phyloP scores from a whole-genome alignment of 2,113 vertebrate genomes.

The Orthonyx spaldingii region DNA sequence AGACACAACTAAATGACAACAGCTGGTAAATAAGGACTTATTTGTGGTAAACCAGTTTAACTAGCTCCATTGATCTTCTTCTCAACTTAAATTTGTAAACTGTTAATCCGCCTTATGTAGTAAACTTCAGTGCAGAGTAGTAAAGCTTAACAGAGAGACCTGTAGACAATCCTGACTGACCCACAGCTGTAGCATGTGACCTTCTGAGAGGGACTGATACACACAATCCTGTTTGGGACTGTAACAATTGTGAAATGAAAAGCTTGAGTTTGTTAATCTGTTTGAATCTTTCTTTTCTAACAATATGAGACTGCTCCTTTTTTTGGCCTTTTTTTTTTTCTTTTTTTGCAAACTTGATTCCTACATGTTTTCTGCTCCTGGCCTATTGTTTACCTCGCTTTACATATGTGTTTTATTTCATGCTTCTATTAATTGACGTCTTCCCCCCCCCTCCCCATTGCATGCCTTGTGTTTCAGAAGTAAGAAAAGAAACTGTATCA shows the following conservation, averaged over 20 bases:
- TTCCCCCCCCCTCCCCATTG: neutral
- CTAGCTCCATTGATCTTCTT: neutral
- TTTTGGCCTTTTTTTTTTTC: too few species aligned
- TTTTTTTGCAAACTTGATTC: neutral
- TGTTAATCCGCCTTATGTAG: neutral
- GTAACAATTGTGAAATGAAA: neutral
- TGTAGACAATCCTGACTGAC: neutral
- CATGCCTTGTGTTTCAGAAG: constrained; percentile 39
- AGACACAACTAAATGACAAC: neutral
- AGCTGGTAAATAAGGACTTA: neutral
- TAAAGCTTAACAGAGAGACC: neutral
- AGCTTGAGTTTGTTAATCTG: neutral
- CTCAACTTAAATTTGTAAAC: neutral
- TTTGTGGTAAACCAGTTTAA: neutral
- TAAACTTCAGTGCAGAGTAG: neutral
- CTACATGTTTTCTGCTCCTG: neutral
- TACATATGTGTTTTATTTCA: constrained; percentile 66
- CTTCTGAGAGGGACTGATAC: neutral
- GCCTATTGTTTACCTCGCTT: neutral
- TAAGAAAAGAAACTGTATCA: constrained; percentile 73
- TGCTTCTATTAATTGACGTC: constrained; percentile 56
- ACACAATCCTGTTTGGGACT: neutral
- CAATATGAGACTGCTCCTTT: accelerated
- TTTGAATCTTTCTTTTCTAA: neutral
- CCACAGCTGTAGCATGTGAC: neutral